Percentiles rank a stretch among this genome's conserved stretches.
phyloP scores from a whole-genome alignment of 1,140 invertebrate genomes.

The Samia ricini region DNA sequence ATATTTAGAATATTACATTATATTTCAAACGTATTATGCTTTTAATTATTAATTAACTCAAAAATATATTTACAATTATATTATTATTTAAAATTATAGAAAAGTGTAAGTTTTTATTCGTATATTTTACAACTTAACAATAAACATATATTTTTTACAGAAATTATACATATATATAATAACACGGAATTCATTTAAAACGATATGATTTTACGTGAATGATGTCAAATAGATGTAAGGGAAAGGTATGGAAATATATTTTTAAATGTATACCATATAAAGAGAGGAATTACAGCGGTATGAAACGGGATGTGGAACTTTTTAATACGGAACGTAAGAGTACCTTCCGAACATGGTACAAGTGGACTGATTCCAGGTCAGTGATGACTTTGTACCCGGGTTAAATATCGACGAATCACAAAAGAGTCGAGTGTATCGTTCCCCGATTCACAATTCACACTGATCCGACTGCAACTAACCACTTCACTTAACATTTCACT shows the following conservation, averaged over 20 bases:
- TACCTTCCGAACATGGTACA: conserved; percentile 26
- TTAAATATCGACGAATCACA: conserved; percentile 41
- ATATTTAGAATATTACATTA: too few species aligned
- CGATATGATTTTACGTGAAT: neutral
- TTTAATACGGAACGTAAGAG: conserved; percentile 33
- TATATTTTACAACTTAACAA: too few species aligned
- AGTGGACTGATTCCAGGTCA: conserved; percentile 32
- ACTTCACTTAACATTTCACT: neutral
- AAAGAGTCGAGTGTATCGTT: conserved; percentile 30
- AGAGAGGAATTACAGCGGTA: conserved; percentile 21
- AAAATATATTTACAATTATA: too few species aligned
- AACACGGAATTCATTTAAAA: too few species aligned
- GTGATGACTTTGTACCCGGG: conserved; percentile 13
- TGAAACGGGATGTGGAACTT: conserved; percentile 34
- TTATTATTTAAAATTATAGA: too few species aligned
- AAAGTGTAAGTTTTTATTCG: too few species aligned
- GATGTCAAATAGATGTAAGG: conserved; percentile 14
- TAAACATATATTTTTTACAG: too few species aligned
- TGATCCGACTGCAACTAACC: neutral
- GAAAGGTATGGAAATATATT: conserved; percentile 8
- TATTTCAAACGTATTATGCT: too few species aligned
- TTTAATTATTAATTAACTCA: too few species aligned
- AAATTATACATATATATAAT: too few species aligned
- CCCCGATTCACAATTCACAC: conserved; percentile 32
- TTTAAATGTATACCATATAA: too few species aligned